Base-by-base conservation (phyloP, 2,113 vertebrate genomes). In the Burhinus oedicnemus region DNA sequence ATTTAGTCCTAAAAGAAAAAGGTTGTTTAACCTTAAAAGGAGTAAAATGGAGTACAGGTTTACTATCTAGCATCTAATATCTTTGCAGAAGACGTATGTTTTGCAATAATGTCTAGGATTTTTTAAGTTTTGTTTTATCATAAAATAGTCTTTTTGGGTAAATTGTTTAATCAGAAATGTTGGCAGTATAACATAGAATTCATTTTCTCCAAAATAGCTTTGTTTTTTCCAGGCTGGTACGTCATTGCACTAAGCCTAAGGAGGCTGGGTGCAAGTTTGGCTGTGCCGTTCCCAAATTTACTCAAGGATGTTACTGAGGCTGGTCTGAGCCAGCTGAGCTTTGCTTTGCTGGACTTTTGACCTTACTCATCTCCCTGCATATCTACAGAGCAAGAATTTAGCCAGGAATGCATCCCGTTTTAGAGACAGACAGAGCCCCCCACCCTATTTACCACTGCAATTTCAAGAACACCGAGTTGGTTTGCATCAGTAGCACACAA, bases 1-100 rank as follows among this genome's bases (percentile, higher is more conserved):
- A 32, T 90, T 84, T 77, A 74, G 71, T 74, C 75, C 58, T 83
- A 78, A 91, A 89, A 80, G 92, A 30, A 79, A 90, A 75, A 71
- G n/a, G 7, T 76, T 93, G 36, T 89, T 94, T 93, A 92, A 82
- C 62, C 22, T 88, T 74, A 47, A 87, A 94, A 93, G 75, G 68
- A 81, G 57, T 75, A 36, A 95, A 95, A 52, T 44, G 38, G 26
- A 92, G 15, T 44, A 44, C 22, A 61, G 30, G 21, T 87, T 80
- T 82, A 69, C 65, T 86, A 76, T 51, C 64, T 92, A 58, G 29
- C 38, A 74, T 91, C 49, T 83, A 51, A 16, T 85, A 55, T 78
- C 55, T 75, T 87, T 79, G 52, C 79, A 74, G 62, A 72, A 79
- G 70, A 65, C 21, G 5, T 75, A 69, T 74, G 66, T 77, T 93